Evolutionary conservation across 2,113 vertebrate genomes (phyloP).

Genomic region (Myrmecophaga tridactyla): DNA sequence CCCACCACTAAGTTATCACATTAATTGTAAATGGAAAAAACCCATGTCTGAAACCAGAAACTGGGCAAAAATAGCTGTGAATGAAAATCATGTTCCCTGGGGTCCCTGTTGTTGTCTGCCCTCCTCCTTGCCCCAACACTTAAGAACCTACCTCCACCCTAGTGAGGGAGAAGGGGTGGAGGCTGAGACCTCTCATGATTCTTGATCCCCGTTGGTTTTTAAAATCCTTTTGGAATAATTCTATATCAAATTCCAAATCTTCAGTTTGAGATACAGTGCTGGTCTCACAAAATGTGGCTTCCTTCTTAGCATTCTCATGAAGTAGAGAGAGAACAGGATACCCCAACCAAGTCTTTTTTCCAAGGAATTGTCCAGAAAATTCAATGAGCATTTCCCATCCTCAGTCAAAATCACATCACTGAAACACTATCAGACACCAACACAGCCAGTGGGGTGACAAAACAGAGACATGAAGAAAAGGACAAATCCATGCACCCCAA

Average conservation of each 20-base stretch:
- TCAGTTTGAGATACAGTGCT: neutral
- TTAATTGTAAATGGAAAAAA: neutral
- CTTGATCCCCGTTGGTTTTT: neutral
- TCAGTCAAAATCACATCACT: neutral
- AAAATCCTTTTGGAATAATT: neutral
- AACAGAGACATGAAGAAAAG: neutral
- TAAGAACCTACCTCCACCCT: neutral
- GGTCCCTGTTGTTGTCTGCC: neutral
- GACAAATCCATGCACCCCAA: neutral
- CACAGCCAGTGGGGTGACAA: neutral
- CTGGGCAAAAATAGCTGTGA: neutral
- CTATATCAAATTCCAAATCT: neutral
- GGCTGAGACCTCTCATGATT: neutral
- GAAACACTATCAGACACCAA: neutral
- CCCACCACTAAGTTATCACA: neutral
- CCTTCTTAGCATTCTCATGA: neutral
- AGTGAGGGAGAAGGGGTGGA: neutral
- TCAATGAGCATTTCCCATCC: neutral
- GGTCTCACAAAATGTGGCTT: neutral
- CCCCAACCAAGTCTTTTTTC: neutral
- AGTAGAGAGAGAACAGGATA: neutral
- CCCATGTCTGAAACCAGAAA: constrained; percentile 2
- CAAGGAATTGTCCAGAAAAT: neutral
- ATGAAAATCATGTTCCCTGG: neutral
- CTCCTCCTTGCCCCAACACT: neutral